Base-by-base conservation (phyloP, 1,140 invertebrate genomes). In the Eriosoma lanigerum region DNA sequence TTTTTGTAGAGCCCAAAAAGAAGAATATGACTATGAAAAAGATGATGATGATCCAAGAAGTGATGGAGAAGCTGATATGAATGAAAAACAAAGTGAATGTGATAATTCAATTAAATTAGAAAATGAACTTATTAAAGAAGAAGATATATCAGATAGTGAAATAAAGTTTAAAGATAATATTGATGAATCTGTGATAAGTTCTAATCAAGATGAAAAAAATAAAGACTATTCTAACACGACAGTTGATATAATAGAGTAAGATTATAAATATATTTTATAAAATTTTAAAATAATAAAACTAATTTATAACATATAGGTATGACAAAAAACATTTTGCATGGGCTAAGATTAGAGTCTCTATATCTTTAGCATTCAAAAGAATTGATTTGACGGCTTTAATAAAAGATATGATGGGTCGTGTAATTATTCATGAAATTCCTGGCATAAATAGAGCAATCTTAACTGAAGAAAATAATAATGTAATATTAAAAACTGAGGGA, bases 401-500 rank as follows among this genome's bases (percentile, higher is more conserved):
- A 12, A 90, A 90, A 82, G 89, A 91, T 46, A 88, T 91, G n/a
- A 92, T 94, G 0, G 86, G 85, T 29, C 92, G 90, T 84, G 90
- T 92, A 48, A 88, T 97, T 6, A 89, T 98, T 9, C 91, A 92
- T 85, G 90, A 96, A 87, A 91, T 94, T 1, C 89, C 91, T 12
- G 88, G 90, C 46, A 96, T 98, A 58, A 94, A 91, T 84, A 88
- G 92, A 75, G 95, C 94, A 4, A 94, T 98, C 81, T 91, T 89
- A 3, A 91, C 89, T 82, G 88, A 90, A 89, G 89, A 89, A 83
- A 84, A 85, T 32, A 84, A 89, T 75, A 72, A 58, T 58, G 68
- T 91, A 66, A 89, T 92, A 66, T 86, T 97, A 1, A 95, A 96
- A 86, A 98, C 97, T 1, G 96, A 99, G 84, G 97, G 97, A 6